These are phyloP conservation scores for Protomyctophum bolini DNA, from an alignment of 2,113 vertebrate genomes.

Conservation along the genomic window DNA sequence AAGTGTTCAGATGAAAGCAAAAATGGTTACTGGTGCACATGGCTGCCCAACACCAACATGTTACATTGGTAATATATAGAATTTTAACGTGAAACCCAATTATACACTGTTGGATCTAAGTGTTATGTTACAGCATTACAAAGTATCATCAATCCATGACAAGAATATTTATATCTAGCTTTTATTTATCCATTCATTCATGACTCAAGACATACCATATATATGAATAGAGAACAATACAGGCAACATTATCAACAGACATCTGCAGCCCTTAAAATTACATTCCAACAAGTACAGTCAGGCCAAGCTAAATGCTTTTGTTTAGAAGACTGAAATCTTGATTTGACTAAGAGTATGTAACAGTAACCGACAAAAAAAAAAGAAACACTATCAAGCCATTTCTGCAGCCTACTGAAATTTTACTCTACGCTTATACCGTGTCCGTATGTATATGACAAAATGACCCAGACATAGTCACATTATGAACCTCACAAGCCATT, in stretches of 20 bases:
- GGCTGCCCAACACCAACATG: too few relatives aligned
- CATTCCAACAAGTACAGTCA: conserved; percentile 7
- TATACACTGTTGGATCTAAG: too few relatives aligned
- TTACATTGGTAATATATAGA: too few relatives aligned
- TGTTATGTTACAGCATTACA: background rate
- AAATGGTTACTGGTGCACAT: too few relatives aligned
- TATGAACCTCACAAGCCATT: background rate
- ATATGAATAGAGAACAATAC: conserved; percentile 28
- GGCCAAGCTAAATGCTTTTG: background rate
- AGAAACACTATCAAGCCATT: background rate
- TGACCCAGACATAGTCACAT: background rate
- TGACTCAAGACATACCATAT: conserved; percentile 21
- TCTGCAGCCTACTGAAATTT: background rate
- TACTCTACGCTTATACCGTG: background rate
- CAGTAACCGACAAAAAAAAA: background rate
- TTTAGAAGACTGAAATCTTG: background rate
- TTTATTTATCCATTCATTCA: conserved; percentile 45
- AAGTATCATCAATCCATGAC: background rate
- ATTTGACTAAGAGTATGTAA: background rate
- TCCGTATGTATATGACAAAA: background rate
- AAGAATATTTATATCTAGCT: conserved; percentile 43
- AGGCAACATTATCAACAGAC: conserved; percentile 37
- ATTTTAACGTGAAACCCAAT: too few relatives aligned
- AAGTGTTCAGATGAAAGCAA: too few relatives aligned
- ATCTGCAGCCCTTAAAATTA: conserved; percentile 2